These are phyloP conservation scores for Drosophila varians DNA, from an alignment of 1,140 invertebrate species.

Conservation along the genomic window DNA sequence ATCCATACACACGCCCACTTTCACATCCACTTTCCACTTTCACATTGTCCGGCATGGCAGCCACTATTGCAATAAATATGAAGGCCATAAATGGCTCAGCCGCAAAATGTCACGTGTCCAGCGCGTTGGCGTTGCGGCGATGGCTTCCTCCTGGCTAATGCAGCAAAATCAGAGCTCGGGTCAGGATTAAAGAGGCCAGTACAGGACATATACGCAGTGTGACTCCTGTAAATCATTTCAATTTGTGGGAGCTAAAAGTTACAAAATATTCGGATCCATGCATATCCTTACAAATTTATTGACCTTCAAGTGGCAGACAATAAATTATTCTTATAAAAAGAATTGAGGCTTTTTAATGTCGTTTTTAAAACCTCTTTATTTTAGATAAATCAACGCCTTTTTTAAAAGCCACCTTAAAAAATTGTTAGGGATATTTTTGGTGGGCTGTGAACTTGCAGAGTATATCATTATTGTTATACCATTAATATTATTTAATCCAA, in stretches of 20 bases:
- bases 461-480: no score
- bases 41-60: conserved; percentile 43
- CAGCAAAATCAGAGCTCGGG: conserved; percentile 44
- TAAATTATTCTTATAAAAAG: no score
- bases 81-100: conserved; percentile 51
- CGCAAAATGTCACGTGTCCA: conserved; percentile 59
- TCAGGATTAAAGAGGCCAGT: neutral
- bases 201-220: neutral
- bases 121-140: conserved; percentile 23
- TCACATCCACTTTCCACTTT: conserved; percentile 5
- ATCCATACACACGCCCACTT: neutral
- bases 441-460: no score
- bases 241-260: neutral
- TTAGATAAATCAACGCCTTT: no score
- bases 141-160: conserved; percentile 21
- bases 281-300: no score
- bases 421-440: no score
- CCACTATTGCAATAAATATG: conserved; percentile 74
- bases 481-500: neutral
- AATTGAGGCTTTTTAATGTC: no score
- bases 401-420: no score
- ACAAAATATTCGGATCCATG: no score
- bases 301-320: no score
- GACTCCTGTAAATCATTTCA: neutral
- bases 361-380: no score